Percentiles rank a stretch among this genome's conserved stretches.
These are phyloP conservation scores for Nicator chloris DNA, from an alignment of 2,113 vertebrate species.

Conservation along the genomic window DNA sequence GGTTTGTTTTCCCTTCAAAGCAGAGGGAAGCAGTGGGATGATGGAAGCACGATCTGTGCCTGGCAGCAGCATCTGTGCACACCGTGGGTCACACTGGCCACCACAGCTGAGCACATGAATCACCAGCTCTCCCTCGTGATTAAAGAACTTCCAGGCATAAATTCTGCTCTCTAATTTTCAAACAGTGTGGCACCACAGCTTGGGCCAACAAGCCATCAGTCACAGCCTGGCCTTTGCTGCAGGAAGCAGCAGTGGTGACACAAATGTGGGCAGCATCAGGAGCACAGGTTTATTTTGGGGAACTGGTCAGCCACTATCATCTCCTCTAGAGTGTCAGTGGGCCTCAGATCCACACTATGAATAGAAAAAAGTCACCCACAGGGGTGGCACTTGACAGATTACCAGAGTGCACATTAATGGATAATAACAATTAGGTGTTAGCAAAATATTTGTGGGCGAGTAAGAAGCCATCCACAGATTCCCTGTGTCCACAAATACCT, in stretches of 20 bases:
- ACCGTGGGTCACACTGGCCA: not conserved
- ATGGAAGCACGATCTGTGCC: not conserved
- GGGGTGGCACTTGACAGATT: not conserved
- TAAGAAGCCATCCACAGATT: not conserved
- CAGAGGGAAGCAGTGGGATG: not conserved
- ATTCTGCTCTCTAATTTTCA: slow-evolving; percentile 29
- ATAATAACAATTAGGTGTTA: not conserved
- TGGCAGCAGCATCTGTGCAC: slow-evolving; percentile 9
- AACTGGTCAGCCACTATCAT: not conserved
- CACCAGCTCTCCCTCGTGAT: not conserved
- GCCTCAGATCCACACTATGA: accelerated
- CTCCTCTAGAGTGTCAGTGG: not conserved
- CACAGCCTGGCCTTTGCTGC: not conserved
- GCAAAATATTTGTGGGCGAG: not conserved
- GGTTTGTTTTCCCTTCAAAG: not conserved
- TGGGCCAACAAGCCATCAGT: not conserved
- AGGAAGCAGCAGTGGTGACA: not conserved
- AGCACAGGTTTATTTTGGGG: not conserved
- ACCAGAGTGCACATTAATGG: not conserved
- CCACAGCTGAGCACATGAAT: not conserved
- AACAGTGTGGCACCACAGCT: not conserved
- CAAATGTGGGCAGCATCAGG: not conserved
- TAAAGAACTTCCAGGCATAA: not conserved
- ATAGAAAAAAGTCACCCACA: not conserved
- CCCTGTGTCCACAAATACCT: not conserved